phyloP scores from a whole-genome alignment of 2,113 vertebrate species.

The Mesoclemmys tuberculata region DNA sequence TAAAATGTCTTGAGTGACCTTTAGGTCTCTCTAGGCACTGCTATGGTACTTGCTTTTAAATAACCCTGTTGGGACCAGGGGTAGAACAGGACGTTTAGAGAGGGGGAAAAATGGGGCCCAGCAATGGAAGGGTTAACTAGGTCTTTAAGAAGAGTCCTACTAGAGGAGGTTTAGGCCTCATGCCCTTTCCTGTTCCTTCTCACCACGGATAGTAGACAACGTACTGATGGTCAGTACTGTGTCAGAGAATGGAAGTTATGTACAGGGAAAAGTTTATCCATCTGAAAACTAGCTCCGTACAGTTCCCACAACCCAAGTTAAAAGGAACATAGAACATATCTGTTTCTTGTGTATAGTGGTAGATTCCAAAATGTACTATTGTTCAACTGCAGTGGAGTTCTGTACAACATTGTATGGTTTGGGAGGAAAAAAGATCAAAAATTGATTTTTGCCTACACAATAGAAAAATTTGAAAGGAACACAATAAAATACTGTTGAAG shows the following conservation, averaged over 20 bases:
- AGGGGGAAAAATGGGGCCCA: background rate
- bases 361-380: background rate
- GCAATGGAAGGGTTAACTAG: background rate
- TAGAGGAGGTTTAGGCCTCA: background rate
- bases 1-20: background rate
- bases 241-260: background rate
- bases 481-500: background rate
- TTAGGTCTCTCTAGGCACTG: background rate
- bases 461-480: background rate
- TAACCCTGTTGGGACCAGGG: background rate
- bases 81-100: background rate
- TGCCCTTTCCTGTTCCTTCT: background rate
- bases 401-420: background rate
- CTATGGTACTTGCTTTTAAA: background rate
- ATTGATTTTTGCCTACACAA: background rate
- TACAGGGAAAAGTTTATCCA: background rate
- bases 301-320: rapidly evolving
- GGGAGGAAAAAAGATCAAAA: background rate
- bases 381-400: background rate
- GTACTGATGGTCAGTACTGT: background rate
- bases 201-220: background rate
- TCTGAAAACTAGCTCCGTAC: background rate
- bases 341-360: background rate
- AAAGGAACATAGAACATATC: background rate
- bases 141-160: background rate